phyloP scores from a whole-genome alignment of 2,797 vertebrate genomes.

The Rousettus madagascariensis region DNA sequence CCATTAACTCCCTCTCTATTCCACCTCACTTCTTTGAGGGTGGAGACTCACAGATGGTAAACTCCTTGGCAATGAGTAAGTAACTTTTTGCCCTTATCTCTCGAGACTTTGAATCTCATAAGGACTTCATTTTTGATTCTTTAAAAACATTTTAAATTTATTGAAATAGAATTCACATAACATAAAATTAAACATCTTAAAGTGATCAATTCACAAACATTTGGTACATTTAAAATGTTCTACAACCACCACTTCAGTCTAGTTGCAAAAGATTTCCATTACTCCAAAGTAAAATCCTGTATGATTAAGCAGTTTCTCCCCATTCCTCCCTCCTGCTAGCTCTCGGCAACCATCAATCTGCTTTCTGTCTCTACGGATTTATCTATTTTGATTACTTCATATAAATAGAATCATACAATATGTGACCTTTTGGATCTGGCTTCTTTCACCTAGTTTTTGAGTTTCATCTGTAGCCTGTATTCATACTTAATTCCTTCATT shows the following conservation, averaged over 20 bases:
- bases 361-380: not conserved
- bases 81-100: not conserved
- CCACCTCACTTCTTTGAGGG: not conserved
- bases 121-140: not conserved
- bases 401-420: not conserved
- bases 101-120: not conserved
- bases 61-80: not conserved
- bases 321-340: not conserved
- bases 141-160: not conserved
- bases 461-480: not conserved
- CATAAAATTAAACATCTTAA: not conserved
- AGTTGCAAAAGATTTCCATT: not conserved
- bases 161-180: not conserved
- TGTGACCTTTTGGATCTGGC: not conserved
- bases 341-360: not conserved
- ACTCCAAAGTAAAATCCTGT: not conserved
- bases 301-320: not conserved
- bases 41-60: not conserved
- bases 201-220: not conserved
- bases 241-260: not conserved
- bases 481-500: not conserved
- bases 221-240: not conserved
- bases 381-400: not conserved
- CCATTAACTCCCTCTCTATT: not conserved
- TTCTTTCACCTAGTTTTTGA: not conserved